Percentiles rank a stretch among this genome's conserved stretches.
Conservation (phyloP, 2,888 invertebrate species). For the Xylota sylvarum region DNA sequence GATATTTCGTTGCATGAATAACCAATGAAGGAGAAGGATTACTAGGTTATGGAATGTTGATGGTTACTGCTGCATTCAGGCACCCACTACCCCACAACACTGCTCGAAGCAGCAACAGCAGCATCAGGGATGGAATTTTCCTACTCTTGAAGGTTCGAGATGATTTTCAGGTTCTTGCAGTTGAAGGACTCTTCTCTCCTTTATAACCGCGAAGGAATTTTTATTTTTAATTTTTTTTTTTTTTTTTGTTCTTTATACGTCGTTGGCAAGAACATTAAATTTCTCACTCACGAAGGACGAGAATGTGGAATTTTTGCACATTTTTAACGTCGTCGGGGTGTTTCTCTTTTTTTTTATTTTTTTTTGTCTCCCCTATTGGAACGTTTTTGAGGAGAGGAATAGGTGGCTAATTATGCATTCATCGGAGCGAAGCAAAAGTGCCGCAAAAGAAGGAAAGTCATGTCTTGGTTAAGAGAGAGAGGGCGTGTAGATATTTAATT, state of each 20-base stretch:
- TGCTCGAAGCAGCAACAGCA: not conserved
- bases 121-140: slow-evolving; percentile 45
- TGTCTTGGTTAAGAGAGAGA: not conserved
- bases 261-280: slow-evolving; percentile 43
- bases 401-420: slow-evolving; percentile 59
- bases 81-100: slow-evolving; percentile 16
- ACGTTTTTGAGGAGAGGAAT: slow-evolving; percentile 23
- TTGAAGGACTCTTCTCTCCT: slow-evolving; percentile 29
- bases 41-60: slow-evolving; percentile 68
- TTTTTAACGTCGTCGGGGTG: slow-evolving; percentile 25
- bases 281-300: slow-evolving; percentile 27
- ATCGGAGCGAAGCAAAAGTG: slow-evolving; percentile 31
- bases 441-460: slow-evolving; percentile 20
- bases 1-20: slow-evolving; percentile 74
- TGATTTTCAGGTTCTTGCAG: slow-evolving; percentile 49
- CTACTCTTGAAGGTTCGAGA: slow-evolving; percentile 38
- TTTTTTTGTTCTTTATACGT: not conserved
- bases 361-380: not conserved
- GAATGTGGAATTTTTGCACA: slow-evolving; percentile 49
- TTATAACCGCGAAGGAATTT: slow-evolving; percentile 21
- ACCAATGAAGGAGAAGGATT: slow-evolving; percentile 73
- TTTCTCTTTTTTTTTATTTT: not conserved
- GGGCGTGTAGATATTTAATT: not conserved
- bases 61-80: slow-evolving; percentile 44
- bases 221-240: slow-evolving; percentile 5